Evolutionary conservation across 2,888 invertebrate genomes (phyloP).

Genomic region (Thecophora atra): DNA sequence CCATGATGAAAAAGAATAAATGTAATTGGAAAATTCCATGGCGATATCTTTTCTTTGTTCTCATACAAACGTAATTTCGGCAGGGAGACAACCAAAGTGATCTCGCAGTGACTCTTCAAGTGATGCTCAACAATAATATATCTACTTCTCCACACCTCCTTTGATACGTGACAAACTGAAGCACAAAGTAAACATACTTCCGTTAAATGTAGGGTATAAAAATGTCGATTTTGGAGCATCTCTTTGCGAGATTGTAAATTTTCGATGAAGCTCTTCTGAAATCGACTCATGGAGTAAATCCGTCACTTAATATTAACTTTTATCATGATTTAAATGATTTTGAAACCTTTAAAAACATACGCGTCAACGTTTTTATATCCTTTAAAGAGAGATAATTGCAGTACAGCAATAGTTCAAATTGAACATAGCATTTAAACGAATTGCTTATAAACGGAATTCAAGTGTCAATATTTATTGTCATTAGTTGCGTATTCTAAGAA

Average conservation of each 20-base stretch:
- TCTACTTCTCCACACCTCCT: neutral
- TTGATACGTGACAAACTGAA: neutral
- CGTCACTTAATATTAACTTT: too few relatives aligned
- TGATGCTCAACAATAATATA: neutral
- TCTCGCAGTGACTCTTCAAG: neutral
- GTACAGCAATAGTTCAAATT: too few relatives aligned
- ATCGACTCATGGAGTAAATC: too few relatives aligned
- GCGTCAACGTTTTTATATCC: too few relatives aligned
- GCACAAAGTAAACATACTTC: neutral
- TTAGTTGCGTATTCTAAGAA: neutral
- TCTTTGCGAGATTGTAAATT: too few relatives aligned
- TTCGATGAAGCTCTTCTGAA: too few relatives aligned
- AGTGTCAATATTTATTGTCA: neutral
- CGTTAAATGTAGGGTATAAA: neutral
- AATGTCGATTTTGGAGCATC: too few relatives aligned
- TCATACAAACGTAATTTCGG: neutral
- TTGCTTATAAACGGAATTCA: neutral
- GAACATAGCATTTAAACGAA: neutral
- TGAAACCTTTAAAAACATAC: too few relatives aligned
- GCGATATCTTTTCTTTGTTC: neutral
- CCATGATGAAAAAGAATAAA: neutral
- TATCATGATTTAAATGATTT: too few relatives aligned
- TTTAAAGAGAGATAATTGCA: too few relatives aligned
- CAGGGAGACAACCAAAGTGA: neutral
- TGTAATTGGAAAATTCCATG: neutral